phyloP scores from a whole-genome alignment of 2,113 vertebrate genomes.

The Pionites leucogaster region DNA sequence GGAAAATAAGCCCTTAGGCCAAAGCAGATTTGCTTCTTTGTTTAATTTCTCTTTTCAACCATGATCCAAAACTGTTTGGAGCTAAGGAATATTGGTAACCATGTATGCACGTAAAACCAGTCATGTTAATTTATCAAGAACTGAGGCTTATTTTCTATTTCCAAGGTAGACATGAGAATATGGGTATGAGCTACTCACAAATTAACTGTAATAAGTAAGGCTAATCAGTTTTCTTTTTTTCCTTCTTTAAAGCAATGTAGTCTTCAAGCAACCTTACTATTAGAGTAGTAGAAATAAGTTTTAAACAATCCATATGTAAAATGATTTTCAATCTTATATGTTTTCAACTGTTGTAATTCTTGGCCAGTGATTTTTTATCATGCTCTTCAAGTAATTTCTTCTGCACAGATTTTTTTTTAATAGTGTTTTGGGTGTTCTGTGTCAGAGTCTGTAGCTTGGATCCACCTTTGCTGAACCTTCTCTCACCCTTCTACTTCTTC shows the following conservation, averaged over 20 bases:
- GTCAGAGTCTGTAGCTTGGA: background rate
- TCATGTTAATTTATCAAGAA: background rate
- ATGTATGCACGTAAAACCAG: background rate
- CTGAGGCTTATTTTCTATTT: background rate
- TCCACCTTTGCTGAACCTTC: background rate
- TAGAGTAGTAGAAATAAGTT: background rate
- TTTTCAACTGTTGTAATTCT: background rate
- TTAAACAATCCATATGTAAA: background rate
- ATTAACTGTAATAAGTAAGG: background rate
- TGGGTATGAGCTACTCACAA: background rate
- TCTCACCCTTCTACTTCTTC: fast-evolving
- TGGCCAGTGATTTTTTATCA: background rate
- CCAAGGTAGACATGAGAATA: background rate
- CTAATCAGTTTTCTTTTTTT: background rate
- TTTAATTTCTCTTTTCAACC: background rate
- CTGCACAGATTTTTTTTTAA: background rate
- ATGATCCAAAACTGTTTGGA: background rate
- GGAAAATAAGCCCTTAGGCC: background rate
- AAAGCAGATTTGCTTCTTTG: background rate
- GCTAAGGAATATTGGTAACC: background rate
- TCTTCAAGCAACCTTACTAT: background rate
- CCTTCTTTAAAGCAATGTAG: background rate
- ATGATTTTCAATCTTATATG: background rate
- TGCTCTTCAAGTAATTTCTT: background rate
- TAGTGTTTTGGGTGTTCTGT: background rate